Evolutionary conservation across 2,888 invertebrate genomes (phyloP), one percentile per base, ranked within the genome.

Genomic region (Aleiodes testaceus): DNA sequence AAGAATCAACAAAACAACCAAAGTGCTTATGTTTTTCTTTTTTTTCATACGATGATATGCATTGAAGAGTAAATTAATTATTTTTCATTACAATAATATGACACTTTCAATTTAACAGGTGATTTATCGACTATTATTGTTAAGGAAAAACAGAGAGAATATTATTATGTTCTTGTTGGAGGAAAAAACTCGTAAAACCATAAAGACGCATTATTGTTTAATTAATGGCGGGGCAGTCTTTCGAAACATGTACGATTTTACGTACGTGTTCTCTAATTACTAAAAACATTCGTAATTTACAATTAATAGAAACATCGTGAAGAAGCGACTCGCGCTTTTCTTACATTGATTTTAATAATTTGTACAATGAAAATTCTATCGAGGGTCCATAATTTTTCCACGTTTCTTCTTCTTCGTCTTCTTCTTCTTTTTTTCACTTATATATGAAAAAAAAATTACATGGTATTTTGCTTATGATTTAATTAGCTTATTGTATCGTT

Each of bases 401-500:
- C 14, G 22, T 12, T 73, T n/a, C n/a, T n/a, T n/a, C n/a, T 55
- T 63, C 16, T 49, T 67, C n/a, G n/a, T 26, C 26, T 26, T 26
- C 3, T 26, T 26, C 5, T 26, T 26, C 61, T 22, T 63, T 65
- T 49, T 22, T 59, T 65, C 26, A 26, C 5, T 5, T 26, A 26
- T 26, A 26, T 50, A 69, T 36, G 65, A 73, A 73, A 74, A 67
- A 74, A 68, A 72, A 72, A 72, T 72, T 72, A 72, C 72, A 72
- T 63, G 66, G 64, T 55, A 70, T 49, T 73, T 69, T 22, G 69
- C 75, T 78, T 79, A 76, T 73, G 73, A 77, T 79, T 74, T 81
- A 80, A 75, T 81, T 79, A 79, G 75, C 79, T 87, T 87, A 87
- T 86, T 87, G 87, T 86, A 86, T 86, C 83, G 82, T 84, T 86